A percentile compares a stretch with the other conserved stretches of the same genome.
Evolutionary conservation across 2,888 invertebrate genomes (phyloP).

Genomic region (Megalurothrips usitatus): DNA sequence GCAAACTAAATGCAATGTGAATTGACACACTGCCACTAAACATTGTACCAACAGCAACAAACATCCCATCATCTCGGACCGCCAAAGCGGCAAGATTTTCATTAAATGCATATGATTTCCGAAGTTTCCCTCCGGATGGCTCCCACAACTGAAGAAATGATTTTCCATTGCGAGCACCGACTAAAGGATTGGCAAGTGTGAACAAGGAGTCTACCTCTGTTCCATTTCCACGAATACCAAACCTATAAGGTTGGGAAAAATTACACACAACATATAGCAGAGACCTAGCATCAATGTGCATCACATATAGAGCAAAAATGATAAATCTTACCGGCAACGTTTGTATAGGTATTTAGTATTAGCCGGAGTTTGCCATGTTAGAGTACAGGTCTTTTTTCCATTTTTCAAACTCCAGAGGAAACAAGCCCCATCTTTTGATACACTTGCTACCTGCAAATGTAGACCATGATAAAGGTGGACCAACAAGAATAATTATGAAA

Average conservation of each 20-base stretch:
- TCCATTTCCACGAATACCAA: slow-evolving; percentile 66
- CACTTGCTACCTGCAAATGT: slow-evolving; percentile 62
- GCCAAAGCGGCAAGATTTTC: slow-evolving; percentile 81
- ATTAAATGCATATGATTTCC: slow-evolving; percentile 56
- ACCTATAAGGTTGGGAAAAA: slow-evolving; percentile 48
- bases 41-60: slow-evolving; percentile 90
- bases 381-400: slow-evolving; percentile 61
- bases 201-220: slow-evolving; percentile 63
- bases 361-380: slow-evolving; percentile 67
- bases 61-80: slow-evolving; percentile 86
- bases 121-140: slow-evolving; percentile 56
- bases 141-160: slow-evolving; percentile 80
- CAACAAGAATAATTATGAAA: slow-evolving; percentile 17
- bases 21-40: slow-evolving; percentile 87
- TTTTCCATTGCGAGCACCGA: slow-evolving; percentile 65
- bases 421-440: slow-evolving; percentile 82
- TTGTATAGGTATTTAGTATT: slow-evolving; percentile 78
- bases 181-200: slow-evolving; percentile 74
- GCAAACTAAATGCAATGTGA: slow-evolving; percentile 85
- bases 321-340: slow-evolving; percentile 62
- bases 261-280: background rate
- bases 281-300: slow-evolving; percentile 13
- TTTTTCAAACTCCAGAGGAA: slow-evolving; percentile 70
- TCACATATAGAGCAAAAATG: slow-evolving; percentile 8
- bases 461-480: slow-evolving; percentile 28